Percentiles rank a stretch among this genome's conserved stretches.
These are phyloP conservation scores for Bettongia penicillata DNA, from an alignment of 2,113 vertebrate species.

Conservation along the genomic window DNA sequence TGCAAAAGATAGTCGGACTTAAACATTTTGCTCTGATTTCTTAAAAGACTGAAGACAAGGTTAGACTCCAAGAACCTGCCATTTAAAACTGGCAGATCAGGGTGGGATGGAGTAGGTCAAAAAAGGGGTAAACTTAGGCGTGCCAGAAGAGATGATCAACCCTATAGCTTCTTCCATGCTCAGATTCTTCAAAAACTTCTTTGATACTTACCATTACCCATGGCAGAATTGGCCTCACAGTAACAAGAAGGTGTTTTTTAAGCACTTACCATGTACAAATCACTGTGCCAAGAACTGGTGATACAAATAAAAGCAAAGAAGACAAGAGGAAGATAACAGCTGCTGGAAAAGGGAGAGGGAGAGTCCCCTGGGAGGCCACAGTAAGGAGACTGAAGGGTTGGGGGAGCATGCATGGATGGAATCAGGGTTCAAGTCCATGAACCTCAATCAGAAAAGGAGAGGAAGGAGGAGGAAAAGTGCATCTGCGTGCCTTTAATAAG, in stretches of 20 bases:
- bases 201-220: not conserved
- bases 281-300: not conserved
- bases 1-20: not conserved
- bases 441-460: not conserved
- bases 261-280: not conserved
- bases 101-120: not conserved
- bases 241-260: not conserved
- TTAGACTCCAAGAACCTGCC: not conserved
- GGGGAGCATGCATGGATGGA: not conserved
- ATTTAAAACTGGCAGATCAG: not conserved
- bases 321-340: not conserved
- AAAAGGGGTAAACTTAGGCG: not conserved
- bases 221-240: not conserved
- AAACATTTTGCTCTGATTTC: not conserved
- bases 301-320: not conserved
- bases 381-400: not conserved
- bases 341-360: not conserved
- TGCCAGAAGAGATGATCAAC: not conserved
- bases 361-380: not conserved
- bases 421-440: not conserved
- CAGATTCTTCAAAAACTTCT: conserved; percentile 7
- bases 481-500: no score
- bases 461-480: not conserved
- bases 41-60: not conserved
- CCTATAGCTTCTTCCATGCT: not conserved